Evolutionary conservation across 1,140 invertebrate genomes (phyloP), one percentile per base, ranked within the genome.

Genomic region (Aplysia californica): DNA sequence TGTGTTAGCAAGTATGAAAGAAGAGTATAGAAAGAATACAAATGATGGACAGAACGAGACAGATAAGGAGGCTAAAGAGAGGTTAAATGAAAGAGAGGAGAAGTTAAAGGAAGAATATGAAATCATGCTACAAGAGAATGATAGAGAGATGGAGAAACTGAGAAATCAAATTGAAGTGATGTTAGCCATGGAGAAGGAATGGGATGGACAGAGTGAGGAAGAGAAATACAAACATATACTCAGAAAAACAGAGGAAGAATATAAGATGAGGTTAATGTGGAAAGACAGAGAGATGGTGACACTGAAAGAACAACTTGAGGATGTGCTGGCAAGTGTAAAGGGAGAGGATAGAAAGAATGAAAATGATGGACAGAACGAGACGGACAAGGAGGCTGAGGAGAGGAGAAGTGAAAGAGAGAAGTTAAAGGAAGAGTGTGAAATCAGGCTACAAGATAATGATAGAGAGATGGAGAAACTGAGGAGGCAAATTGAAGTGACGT

Each of bases 401-500:
- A 33, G 68, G 58, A 44, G 36, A 23, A 44, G 1, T 50, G 2
- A 41, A 33, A 29, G 23, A 71, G 26, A 44, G 58, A 35, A 50
- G 68, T 2, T 44, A 44, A 33, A 20, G 26, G 33, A 29, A 71
- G 21, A 31, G 15, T 18, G 15, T n/a, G n/a, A n/a, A n/a, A n/a
- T n/a, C n/a, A n/a, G n/a, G n/a, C n/a, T n/a, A n/a, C n/a, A n/a
- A n/a, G n/a, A n/a, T n/a, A n/a, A n/a, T n/a, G n/a, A n/a, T n/a
- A n/a, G n/a, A n/a, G n/a, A n/a, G n/a, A n/a, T 39, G 44, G 70
- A 59, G 23, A 73, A 61, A 44, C 35, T 55, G 10, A 23, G 39
- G 38, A 26, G 26, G 21, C 50, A 55, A 56, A 61, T 55, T 33
- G 55, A 38, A 65, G 39, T 23, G 39, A 21, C 55, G 35, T 35